Conservation (phyloP, 1,140 invertebrate genomes). For the Drosophila miranda region DNA sequence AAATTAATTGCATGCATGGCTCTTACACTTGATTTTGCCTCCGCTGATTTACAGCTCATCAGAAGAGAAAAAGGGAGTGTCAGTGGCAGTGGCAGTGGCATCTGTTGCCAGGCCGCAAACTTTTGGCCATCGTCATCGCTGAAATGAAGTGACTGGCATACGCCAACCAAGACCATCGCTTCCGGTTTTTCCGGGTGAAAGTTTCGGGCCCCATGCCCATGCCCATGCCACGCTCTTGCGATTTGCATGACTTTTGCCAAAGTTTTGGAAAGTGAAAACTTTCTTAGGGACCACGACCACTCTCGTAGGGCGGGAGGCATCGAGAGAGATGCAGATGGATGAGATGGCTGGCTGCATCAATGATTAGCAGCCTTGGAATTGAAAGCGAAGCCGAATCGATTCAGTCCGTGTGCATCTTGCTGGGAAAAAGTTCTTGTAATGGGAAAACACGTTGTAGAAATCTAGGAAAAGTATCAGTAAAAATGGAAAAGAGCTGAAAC, state of each 20-base stretch:
- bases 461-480: too few relatives aligned
- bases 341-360: constrained; percentile 40
- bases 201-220: constrained; percentile 18
- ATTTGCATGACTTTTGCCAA: constrained; percentile 46
- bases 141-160: constrained; percentile 46
- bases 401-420: constrained; percentile 12
- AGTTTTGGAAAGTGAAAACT: constrained; percentile 60
- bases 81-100: constrained; percentile 7
- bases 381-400: constrained; percentile 33
- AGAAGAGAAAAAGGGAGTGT: neutral
- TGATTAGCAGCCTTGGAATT: constrained; percentile 63
- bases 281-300: constrained; percentile 14
- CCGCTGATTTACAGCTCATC: constrained; percentile 29
- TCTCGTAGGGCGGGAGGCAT: too few relatives aligned
- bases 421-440: too few relatives aligned
- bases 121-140: constrained; percentile 25
- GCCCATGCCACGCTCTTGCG: neutral
- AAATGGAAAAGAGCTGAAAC: neutral
- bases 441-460: too few relatives aligned
- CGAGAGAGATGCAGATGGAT: neutral
- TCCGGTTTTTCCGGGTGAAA: constrained; percentile 44
- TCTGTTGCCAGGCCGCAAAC: constrained; percentile 40
- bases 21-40: constrained; percentile 21
- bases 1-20: constrained; percentile 67
- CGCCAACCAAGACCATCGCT: constrained; percentile 54